Base-by-base conservation (phyloP, 2,888 invertebrate genomes). In the Fragum sueziense region DNA sequence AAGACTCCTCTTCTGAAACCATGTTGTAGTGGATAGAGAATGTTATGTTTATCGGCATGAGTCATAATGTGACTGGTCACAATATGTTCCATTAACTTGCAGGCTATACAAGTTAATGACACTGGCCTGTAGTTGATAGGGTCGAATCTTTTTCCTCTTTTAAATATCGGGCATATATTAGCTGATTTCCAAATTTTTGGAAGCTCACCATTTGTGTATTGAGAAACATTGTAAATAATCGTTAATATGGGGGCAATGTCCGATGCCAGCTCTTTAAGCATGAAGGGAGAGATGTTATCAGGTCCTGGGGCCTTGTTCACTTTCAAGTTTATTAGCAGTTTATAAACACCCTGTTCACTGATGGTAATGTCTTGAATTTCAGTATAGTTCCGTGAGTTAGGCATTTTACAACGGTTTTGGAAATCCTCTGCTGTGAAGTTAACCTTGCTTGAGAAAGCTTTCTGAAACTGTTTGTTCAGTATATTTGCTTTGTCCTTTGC, bases 151-250 rank as follows among this genome's bases (percentile, higher is more conserved):
- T n/a, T n/a, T n/a, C n/a, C n/a, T n/a, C n/a, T n/a, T 22, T 72
- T 74, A 51, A 65, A 77, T 14, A 76, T 41, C 33, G 74, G 71
- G 29, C 69, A 70, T 17, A 75, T 34, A 47, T 67, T 47, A 25
- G 72, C 72, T 29, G 52, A 54, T 75, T 59, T 79, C 74, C 74
- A 79, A 17, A 57, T 25, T 17, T 47, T 31, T 62, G 78, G 73
- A 51, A 73, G 25, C n/a, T 59, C 61, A 9, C 77, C 73, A 34
- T 57, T 59, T n/a, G 37, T 22, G 51, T 65, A 70, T n/a, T n/a
- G n/a, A 22, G 78, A 74, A 20, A 22, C 14, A 6, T 61, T 52
- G 37, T 37, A 79, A 41, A 79, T 74, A 14, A 59, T n/a, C 33
- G 59, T 62, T 9, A 73, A 67, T 0, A 76, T 76, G 22, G 70